Evolutionary conservation across 2,113 vertebrate species (phyloP), one percentile per base, ranked within the genome.

Genomic region (Mastomys coucha): DNA sequence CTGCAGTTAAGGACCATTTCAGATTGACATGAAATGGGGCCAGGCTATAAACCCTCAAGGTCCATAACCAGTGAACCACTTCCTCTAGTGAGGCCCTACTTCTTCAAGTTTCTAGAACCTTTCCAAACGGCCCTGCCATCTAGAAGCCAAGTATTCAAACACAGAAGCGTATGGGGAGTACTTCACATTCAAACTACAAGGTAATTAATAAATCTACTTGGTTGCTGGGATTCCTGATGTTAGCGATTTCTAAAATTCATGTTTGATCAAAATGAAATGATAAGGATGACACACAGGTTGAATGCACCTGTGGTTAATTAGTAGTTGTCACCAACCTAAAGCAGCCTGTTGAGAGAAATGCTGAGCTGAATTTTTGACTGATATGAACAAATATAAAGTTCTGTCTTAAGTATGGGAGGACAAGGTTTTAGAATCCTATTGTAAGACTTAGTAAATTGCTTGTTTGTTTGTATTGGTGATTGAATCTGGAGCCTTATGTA

Each of bases 221-320:
- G 1, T 89, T 93, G 36, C 24, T 12, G 28, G 36, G 22, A n/a
- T 31, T 22, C 70, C 81, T 88, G 20, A 84, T 60, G 81, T n/a
- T 87, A 87, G 78, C 86, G 28, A 49, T 56, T 91, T 90, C 36
- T 56, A 56, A 96, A 84, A 73, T 85, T 72, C 81, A 5, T 65
- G 7, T 97, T 69, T 95, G 67, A n/a, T 90, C 31, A 94, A 75
- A 91, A 31, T 85, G 58, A 69, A 56, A 85, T 93, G 70, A 56
- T 20, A 85, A 63, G 5, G 51, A 10, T 82, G 82, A 33, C 39
- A 91, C 24, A 36, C 49, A 26, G 31, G 39, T 75, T 77, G 60
- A 20, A 10, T 88, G 16, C 26, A 88, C 4, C 12, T 80, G 72
- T 7, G 53, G 28, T 45, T 69, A 86, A 49, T 92, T 81, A 60